A percentile compares a stretch with the other conserved stretches of the same genome.
phyloP scores from a whole-genome alignment of 2,888 invertebrate species.

The Troides oblongomaculatus region DNA sequence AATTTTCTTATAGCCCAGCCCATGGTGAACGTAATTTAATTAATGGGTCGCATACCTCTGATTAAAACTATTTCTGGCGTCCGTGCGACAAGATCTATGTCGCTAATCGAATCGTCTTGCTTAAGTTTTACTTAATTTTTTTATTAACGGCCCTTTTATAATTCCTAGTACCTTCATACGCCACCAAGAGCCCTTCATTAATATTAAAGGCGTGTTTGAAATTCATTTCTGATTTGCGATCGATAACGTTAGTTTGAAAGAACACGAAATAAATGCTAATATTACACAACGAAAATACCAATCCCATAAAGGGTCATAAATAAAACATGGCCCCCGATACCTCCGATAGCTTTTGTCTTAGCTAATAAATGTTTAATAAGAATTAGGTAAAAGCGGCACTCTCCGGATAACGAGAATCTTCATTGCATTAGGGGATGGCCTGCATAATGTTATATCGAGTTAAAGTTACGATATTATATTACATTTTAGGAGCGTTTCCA shows the following conservation, averaged over 20 bases:
- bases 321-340: constrained; percentile 70
- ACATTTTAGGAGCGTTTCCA: constrained; percentile 35
- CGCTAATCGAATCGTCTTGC: constrained; percentile 9
- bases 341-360: constrained; percentile 72
- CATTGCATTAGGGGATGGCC: constrained; percentile 65
- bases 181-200: constrained; percentile 7
- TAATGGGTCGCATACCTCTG: constrained; percentile 67
- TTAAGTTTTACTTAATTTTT: constrained; percentile 3
- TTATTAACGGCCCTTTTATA: neutral
- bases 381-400: constrained; percentile 73
- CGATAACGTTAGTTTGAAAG: constrained; percentile 25
- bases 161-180: constrained; percentile 4
- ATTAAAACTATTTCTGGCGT: constrained; percentile 58
- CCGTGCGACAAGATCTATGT: constrained; percentile 32
- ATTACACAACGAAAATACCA: constrained; percentile 57
- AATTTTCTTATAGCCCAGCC: constrained; percentile 66
- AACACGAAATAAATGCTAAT: constrained; percentile 31
- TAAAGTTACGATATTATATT: constrained; percentile 38
- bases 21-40: constrained; percentile 63
- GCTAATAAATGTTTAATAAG: constrained; percentile 79
- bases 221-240: constrained; percentile 24
- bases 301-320: constrained; percentile 73
- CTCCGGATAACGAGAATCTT: constrained; percentile 49
- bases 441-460: constrained; percentile 70
- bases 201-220: constrained; percentile 22